Evolutionary conservation across 2,113 vertebrate genomes (phyloP).

Genomic region (Octodon degus): DNA sequence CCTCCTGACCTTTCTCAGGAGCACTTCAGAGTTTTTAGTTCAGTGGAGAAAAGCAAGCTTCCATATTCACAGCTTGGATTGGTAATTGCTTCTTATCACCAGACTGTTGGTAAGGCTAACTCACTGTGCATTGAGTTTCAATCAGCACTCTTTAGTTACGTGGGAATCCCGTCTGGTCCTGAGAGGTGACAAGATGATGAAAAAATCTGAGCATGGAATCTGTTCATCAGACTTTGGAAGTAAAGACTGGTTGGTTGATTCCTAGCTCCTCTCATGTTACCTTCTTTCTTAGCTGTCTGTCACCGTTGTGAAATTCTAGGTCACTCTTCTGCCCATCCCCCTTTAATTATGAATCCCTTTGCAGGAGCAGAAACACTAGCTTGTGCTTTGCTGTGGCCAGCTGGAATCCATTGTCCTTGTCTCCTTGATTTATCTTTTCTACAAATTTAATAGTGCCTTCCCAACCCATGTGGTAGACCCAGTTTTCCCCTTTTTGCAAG

Average conservation of each 20-base stretch:
- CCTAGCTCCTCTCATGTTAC: not conserved
- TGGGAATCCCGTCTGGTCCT: not conserved
- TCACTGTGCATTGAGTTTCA: conserved; percentile 12
- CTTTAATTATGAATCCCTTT: not conserved
- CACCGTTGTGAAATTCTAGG: not conserved
- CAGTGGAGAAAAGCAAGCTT: conserved; percentile 88
- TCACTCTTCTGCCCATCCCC: not conserved
- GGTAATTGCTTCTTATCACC: conserved; percentile 90
- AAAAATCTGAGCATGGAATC: not conserved
- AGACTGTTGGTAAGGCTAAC: conserved; percentile 90
- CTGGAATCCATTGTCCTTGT: not conserved
- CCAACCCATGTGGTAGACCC: not conserved
- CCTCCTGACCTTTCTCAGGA: conserved; percentile 89
- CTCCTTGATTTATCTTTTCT: not conserved
- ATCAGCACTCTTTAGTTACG: not conserved
- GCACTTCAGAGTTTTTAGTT: conserved; percentile 85
- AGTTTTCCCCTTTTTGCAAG: not conserved
- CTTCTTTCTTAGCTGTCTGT: not conserved
- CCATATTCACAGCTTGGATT: conserved; percentile 85
- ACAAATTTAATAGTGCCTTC: not conserved
- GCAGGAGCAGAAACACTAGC: not conserved
- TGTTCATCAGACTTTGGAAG: not conserved
- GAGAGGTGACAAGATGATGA: not conserved
- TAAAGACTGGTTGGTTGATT: not conserved
- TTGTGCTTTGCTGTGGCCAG: not conserved